Percentiles rank a stretch among this genome's conserved stretches.
Conservation (phyloP, 2,888 invertebrate genomes). For the Apodemia duryi region DNA sequence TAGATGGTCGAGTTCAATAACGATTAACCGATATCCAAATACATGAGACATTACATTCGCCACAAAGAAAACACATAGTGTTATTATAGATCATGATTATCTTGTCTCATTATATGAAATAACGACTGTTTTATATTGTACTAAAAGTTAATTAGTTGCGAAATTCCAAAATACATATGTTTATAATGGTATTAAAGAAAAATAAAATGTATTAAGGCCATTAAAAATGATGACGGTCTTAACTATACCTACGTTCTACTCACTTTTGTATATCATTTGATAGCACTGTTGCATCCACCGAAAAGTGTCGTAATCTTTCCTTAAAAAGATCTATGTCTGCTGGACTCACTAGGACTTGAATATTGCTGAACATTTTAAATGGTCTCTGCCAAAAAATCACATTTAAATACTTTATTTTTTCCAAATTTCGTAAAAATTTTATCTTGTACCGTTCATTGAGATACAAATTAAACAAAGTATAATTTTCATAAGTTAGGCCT, state of each 20-base stretch:
- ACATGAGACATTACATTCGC: too few species aligned
- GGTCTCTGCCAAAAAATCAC: slow-evolving; percentile 54
- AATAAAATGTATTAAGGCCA: too few species aligned
- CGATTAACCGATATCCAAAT: too few species aligned
- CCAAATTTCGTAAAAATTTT: slow-evolving; percentile 51
- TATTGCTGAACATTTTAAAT: slow-evolving; percentile 42
- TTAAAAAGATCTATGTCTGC: slow-evolving; percentile 41
- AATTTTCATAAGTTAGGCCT: slow-evolving; percentile 44
- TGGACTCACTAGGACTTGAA: slow-evolving; percentile 50
- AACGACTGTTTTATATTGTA: too few species aligned
- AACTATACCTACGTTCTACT: slow-evolving; percentile 20
- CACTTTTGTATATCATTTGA: slow-evolving; percentile 49
- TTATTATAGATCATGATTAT: too few species aligned
- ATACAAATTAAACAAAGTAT: slow-evolving; percentile 38
- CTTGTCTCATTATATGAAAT: too few species aligned
- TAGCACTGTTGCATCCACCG: slow-evolving; percentile 36
- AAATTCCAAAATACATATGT: too few species aligned
- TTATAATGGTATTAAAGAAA: too few species aligned
- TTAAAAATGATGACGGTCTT: too few species aligned
- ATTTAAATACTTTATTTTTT: slow-evolving; percentile 47
- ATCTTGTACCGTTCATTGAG: slow-evolving; percentile 46
- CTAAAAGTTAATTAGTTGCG: too few species aligned
- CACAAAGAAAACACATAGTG: too few species aligned
- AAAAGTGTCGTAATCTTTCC: slow-evolving; percentile 48
- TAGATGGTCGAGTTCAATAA: too few species aligned